Base-by-base conservation (phyloP, 2,113 vertebrate species). In the Campylorhamphus procurvoides region DNA sequence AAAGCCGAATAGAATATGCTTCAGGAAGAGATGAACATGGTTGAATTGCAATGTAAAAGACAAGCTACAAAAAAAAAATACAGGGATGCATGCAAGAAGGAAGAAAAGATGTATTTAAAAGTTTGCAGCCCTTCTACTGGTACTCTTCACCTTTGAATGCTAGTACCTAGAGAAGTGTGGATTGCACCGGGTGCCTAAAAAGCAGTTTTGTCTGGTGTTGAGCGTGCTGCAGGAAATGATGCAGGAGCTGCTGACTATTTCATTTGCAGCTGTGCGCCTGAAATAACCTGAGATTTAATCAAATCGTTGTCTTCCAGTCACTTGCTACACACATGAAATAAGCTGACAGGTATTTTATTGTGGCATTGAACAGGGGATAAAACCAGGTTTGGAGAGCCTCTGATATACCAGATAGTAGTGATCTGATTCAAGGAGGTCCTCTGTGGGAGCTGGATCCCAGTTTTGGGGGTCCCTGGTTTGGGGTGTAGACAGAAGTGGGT, bases 271-370 rank as follows among this genome's bases (percentile, higher is more conserved):
- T 80, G 18, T 86, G 31, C 73, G 58, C 46, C 60, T 90, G 78
- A 87, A 93, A 53, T 68, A 50, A 89, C 35, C 47, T 78, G 35
- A 52, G 33, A 47, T 89, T 91, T 76, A 40, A 47, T 79, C 27
- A 60, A 55, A 52, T 28, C 16, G 18, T 52, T 77, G 31, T 73
- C 27, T 84, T 52, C 20, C 59, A 47, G 44, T 40, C 44, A 56
- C 52, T 47, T 49, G 5, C 40, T 82, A 28, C 49, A 67, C 9
- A 28, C 3, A 18, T 12, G 35, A 78, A 75, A 89, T 75, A 78
- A 59, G 6, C 25, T 4, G 2, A 20, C 29, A 64, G n/a, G 4
- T 35, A 42, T 74, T 66, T 87, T 44, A 29, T 28, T 0, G 1
- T 35, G 52, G 11, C 2, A 0, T 31, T 74, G 50, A 73, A 68